Conservation (phyloP, 2,888 invertebrate species). For the Caenorhabditis parvicauda region DNA sequence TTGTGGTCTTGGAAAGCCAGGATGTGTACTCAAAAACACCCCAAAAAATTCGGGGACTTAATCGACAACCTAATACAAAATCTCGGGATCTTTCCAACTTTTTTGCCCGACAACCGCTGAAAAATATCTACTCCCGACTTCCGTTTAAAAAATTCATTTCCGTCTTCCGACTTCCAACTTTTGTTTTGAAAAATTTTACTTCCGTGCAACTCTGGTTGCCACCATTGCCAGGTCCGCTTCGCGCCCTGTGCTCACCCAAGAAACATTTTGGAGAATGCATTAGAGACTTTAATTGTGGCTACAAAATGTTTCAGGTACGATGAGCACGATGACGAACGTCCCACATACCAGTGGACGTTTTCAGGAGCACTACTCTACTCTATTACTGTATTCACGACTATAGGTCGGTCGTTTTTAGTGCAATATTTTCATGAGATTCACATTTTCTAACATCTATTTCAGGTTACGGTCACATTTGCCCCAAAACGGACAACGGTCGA, state of each 20-base stretch:
- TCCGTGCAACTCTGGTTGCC: neutral
- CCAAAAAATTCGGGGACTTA: no score
- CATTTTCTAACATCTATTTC: slow-evolving; percentile 50
- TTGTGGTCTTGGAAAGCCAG: no score
- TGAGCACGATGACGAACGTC: slow-evolving; percentile 56
- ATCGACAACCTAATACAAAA: no score
- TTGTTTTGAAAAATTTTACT: neutral
- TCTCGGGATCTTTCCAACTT: no score
- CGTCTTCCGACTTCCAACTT: neutral
- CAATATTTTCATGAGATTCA: slow-evolving; percentile 7
- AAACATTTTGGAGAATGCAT: neutral
- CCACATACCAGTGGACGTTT: slow-evolving; percentile 65
- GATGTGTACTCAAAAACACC: no score
- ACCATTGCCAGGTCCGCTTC: neutral
- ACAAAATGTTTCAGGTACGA: slow-evolving; percentile 53
- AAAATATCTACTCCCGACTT: no score
- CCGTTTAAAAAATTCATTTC: no score
- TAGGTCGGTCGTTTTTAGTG: slow-evolving; percentile 60
- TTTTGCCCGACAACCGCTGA: no score
- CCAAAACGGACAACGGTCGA: slow-evolving; percentile 81
- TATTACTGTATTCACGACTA: slow-evolving; percentile 66
- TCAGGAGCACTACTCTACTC: slow-evolving; percentile 65
- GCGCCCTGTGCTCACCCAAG: neutral
- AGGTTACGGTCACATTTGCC: slow-evolving; percentile 96
- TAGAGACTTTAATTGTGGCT: neutral